phyloP scores from a whole-genome alignment of 2,113 vertebrate species.

The Gallinago media region DNA sequence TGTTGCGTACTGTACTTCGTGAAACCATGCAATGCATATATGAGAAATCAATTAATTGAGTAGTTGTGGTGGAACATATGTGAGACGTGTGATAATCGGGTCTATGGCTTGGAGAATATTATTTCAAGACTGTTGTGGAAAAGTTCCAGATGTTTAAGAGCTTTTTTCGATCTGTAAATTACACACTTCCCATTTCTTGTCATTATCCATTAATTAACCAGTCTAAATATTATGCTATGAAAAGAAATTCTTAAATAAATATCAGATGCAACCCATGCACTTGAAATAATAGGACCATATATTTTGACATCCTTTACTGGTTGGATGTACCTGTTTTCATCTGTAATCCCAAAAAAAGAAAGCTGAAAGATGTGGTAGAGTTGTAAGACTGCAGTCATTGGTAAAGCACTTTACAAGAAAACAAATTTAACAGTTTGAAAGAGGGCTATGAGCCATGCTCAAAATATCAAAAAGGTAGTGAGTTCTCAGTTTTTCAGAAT shows the following conservation, averaged over 20 bases:
- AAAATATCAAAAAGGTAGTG: not conserved
- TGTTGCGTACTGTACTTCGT: not conserved
- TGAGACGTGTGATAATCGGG: not conserved
- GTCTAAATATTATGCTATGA: not conserved
- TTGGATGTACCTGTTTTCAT: not conserved
- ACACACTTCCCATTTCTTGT: not conserved
- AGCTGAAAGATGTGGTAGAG: not conserved
- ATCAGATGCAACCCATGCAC: not conserved
- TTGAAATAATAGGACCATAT: not conserved
- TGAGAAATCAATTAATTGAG: not conserved
- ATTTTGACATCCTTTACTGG: not conserved
- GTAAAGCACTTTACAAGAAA: not conserved
- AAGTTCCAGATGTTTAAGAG: slow-evolving; percentile 60
- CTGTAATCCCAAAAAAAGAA: not conserved
- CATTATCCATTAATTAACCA: not conserved
- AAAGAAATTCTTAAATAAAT: not conserved
- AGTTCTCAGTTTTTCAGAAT: not conserved
- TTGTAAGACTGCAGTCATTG: not conserved
- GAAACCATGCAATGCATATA: not conserved
- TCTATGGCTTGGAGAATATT: not conserved
- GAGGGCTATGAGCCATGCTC: not conserved
- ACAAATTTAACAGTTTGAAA: not conserved
- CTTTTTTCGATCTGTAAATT: slow-evolving; percentile 45
- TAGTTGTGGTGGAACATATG: not conserved
- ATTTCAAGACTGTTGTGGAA: slow-evolving; percentile 9